Conservation (phyloP, 2,888 invertebrate species). For the Parnassius smintheus region DNA sequence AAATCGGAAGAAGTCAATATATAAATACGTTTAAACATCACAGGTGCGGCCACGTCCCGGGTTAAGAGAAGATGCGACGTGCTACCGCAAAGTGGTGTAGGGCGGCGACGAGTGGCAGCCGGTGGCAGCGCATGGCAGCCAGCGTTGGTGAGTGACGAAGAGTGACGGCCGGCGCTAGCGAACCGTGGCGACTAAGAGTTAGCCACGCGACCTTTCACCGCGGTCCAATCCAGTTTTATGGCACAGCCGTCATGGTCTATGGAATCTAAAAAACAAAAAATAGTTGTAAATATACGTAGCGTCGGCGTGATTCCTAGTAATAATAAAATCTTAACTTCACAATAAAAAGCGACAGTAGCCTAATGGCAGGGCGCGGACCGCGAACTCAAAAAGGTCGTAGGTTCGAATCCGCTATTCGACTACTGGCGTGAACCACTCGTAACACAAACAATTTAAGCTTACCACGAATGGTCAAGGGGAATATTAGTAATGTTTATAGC, state of each 20-base stretch:
- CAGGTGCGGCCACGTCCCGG: slow-evolving; percentile 45
- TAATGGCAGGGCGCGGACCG: too few species aligned
- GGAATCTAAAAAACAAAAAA: slow-evolving; percentile 58
- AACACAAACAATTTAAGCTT: too few species aligned
- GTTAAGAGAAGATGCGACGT: slow-evolving; percentile 8
- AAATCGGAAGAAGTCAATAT: slow-evolving; percentile 59
- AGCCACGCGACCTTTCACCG: slow-evolving; percentile 43
- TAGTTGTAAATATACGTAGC: too few species aligned
- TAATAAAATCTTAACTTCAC: too few species aligned
- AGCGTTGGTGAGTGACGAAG: slow-evolving; percentile 30
- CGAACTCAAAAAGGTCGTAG: too few species aligned
- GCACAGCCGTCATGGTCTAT: slow-evolving; percentile 80
- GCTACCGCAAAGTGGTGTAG: slow-evolving; percentile 12
- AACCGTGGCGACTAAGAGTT: slow-evolving; percentile 19
- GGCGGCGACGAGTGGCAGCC: slow-evolving; percentile 19
- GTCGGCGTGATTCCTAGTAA: too few species aligned
- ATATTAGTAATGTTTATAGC: too few species aligned
- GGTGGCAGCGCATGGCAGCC: slow-evolving; percentile 28
- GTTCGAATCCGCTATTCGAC: too few species aligned
- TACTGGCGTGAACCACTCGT: too few species aligned
- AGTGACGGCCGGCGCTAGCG: slow-evolving; percentile 25
- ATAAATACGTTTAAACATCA: slow-evolving; percentile 52
- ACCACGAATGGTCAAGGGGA: too few species aligned
- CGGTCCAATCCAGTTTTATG: slow-evolving; percentile 41
- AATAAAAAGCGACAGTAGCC: too few species aligned